Base-by-base conservation (phyloP, 1,140 invertebrate genomes). In the Hestina assimilis region DNA sequence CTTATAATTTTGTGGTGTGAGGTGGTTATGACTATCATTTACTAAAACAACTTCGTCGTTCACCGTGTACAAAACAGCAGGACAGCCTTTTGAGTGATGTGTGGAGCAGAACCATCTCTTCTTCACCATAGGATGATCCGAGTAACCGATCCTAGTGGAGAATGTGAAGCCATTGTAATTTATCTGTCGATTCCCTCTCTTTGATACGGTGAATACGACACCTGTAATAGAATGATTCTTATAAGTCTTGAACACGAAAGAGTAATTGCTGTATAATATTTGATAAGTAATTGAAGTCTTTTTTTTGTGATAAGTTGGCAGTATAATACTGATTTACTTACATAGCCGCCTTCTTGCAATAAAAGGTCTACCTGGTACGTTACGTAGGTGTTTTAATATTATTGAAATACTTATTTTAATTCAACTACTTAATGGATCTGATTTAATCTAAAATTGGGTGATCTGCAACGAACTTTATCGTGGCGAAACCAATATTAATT, bases 41-140 rank as follows among this genome's bases (percentile, higher is more conserved):
- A 29, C 31, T 1, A 11, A 11, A 0, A 80, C 12, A 4, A 85
- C 71, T 4, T 45, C 45, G 17, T 78, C 45, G 2, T 68, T 55
- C 0, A 70, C 11, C 4, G 80, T 82, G 8, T 69, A 54, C 0
- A 82, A 8, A 1, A 38, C 24, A 0, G 79, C 82, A 1, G 24
- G 58, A 43, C 83, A 86, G 0, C 69, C 66, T 11, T 68, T 72
- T 3, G 64, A 56, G n/a, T 59, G 50, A 31, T 81, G 72, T 0
- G 70, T 79, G n/a, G 80, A 79, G 40, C 80, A 83, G n/a, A 35
- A 50, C 79, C 79, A 83, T 8, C 64, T 26, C 14, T 38, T 67
- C 29, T 66, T 72, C 0, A 15, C 24, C 6, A 26, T 3, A 7
- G n/a, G 2, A 5, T 33, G 6, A 2, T 11, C 28, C 11, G 8